A percentile compares a stretch with the other conserved stretches of the same genome.
phyloP scores from a whole-genome alignment of 2,888 invertebrate genomes.

The Nomada fucata region DNA sequence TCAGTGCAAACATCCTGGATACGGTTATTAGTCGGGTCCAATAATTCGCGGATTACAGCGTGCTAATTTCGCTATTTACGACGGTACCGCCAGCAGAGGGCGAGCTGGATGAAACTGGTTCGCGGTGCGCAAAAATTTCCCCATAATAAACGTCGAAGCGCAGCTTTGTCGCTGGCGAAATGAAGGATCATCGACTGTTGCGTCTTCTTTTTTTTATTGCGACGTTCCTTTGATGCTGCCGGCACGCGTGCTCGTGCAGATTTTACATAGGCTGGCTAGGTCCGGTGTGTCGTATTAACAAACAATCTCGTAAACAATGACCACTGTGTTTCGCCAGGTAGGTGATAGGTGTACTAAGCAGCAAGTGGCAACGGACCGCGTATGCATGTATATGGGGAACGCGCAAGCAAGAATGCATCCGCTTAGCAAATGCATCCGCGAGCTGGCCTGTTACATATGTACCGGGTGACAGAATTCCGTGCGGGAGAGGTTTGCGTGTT shows the following conservation, averaged over 20 bases:
- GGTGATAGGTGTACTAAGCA: conserved; percentile 66
- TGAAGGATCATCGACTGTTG: not conserved
- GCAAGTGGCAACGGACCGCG: conserved; percentile 52
- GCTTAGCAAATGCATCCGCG: conserved; percentile 67
- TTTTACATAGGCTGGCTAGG: conserved; percentile 41
- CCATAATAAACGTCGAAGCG: not conserved
- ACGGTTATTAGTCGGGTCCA: not conserved
- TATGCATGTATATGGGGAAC: conserved; percentile 42
- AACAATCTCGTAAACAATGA: conserved; percentile 76
- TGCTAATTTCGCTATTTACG: conserved; percentile 41
- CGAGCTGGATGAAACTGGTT: conserved; percentile 19
- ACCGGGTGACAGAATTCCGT: conserved; percentile 61
- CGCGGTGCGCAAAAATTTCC: not conserved
- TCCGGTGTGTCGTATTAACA: conserved; percentile 61
- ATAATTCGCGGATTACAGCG: conserved; percentile 38
- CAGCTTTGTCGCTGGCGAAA: conserved; percentile 2
- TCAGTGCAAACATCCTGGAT: not conserved
- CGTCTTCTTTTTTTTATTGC: not conserved
- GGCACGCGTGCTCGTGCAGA: conserved; percentile 29
- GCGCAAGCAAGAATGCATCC: conserved; percentile 62
- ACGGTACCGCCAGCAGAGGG: not conserved
- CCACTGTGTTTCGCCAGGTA: conserved; percentile 63
- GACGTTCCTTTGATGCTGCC: conserved; percentile 41
- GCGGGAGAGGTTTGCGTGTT: not conserved
- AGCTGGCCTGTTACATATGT: conserved; percentile 62